Base-by-base conservation (phyloP, 2,888 invertebrate species). In the Hemithea aestivaria region DNA sequence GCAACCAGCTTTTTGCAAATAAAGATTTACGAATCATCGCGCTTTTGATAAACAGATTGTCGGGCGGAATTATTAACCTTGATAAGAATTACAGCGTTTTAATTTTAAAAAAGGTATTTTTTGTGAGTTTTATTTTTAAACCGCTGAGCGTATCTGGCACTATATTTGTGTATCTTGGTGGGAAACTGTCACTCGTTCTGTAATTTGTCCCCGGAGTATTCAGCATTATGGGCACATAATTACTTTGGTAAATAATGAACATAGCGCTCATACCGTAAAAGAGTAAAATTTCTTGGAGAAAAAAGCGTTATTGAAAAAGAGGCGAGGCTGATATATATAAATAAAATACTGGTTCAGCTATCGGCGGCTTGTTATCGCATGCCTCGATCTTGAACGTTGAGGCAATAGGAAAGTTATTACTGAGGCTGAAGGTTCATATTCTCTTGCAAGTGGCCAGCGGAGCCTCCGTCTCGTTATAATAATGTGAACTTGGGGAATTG, bases 321-420 rank as follows among this genome's bases (percentile, higher is more conserved):
- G 72, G 75, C 77, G 75, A 80, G 48, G 73, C 73, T 73, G 80
- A 82, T 82, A 80, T 84, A 80, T 84, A 85, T 85, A 87, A 87
- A 85, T 87, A 87, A 87, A 87, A 85, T 85, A 87, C 85, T 84
- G 78, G 84, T 84, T 84, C 82, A 85, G 82, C 82, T 85, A 87
- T 87, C 85, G 85, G 78, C 81, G 83, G 83, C 85, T 87, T 85
- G 87, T 85, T 87, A 85, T 87, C 85, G 85, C 81, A 85, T 84
- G 85, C 84, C 81, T 79, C 65, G 71, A 84, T 83, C 79, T 73
- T 56, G 57, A 77, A 72, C 76, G 81, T 83, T 85, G 82, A 73
- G 65, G 72, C 71, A 85, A 85, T 85, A 80, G 82, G 37, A 75
- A 75, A 75, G 76, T 78, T 81, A 85, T 83, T 45, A 32, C 78